Conservation (phyloP, 2,888 invertebrate species). For the Epinotia nisella region DNA sequence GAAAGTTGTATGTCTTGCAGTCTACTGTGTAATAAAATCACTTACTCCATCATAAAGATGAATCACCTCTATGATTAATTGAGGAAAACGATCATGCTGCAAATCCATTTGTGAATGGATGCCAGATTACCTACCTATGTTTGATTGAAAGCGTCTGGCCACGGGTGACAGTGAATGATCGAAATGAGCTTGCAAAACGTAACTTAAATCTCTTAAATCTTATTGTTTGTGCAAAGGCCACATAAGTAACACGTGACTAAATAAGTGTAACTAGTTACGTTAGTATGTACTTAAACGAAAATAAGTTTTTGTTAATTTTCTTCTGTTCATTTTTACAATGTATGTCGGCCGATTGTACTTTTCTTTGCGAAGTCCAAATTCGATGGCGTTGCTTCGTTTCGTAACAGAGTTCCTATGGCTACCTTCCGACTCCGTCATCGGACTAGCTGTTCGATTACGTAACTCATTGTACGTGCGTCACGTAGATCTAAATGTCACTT, state of each 20-base stretch:
- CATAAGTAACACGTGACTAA: neutral
- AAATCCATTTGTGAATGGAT: constrained; percentile 17
- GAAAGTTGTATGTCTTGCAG: constrained; percentile 16
- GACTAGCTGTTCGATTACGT: too few relatives aligned
- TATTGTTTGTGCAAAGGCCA: neutral
- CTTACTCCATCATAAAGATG: constrained; percentile 6
- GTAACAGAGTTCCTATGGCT: too few relatives aligned
- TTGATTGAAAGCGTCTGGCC: constrained; percentile 18
- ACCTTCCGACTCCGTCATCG: too few relatives aligned
- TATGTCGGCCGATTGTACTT: too few relatives aligned
- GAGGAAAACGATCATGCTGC: constrained; percentile 1
- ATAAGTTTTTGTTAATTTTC: too few relatives aligned
- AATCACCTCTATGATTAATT: constrained; percentile 30
- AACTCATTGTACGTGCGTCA: too few relatives aligned
- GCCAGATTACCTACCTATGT: constrained; percentile 11
- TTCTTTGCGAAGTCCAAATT: too few relatives aligned
- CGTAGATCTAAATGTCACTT: too few relatives aligned
- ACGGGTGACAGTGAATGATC: constrained; percentile 31
- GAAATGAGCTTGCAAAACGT: constrained; percentile 14
- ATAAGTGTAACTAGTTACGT: too few relatives aligned
- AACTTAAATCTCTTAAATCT: neutral
- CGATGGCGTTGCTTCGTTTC: too few relatives aligned
- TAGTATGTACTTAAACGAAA: too few relatives aligned
- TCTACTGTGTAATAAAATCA: constrained; percentile 13
- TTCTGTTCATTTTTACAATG: too few relatives aligned